Evolutionary conservation across 2,888 invertebrate species (phyloP), one percentile per base, ranked within the genome.

Genomic region (Eutolmus rufibarbis): DNA sequence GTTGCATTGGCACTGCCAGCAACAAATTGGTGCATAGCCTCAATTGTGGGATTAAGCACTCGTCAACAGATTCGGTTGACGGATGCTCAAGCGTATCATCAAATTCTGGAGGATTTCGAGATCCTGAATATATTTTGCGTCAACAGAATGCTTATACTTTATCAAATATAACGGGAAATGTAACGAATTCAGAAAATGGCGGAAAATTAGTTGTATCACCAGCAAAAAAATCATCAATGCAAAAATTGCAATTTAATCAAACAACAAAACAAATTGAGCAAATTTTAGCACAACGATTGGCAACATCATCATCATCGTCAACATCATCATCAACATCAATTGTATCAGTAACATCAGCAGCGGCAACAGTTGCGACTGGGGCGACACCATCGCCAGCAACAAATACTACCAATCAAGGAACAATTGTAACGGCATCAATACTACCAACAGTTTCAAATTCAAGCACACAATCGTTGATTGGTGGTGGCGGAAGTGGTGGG

Each of bases 91-190:
- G 81, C 37, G 81, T 88, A 8, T 93, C 93, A 4, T 93, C 93
- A 4, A 92, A 93, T 89, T 93, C 93, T 0, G 93, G 93, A 5
- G 93, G 93, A 4, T 93, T 93, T 89, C 93, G 93, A 88, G 93
- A 93, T 89, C 46, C 78, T n/a, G 87, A 85, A 5, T 57, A 78
- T 78, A 56, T 51, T 19, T 34, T 78, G 5, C 19, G 57, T 28
- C 66, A 57, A 46, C 82, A 82, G 4, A 23, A 57, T 1, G 66
- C 82, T 5, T 82, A 82, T n/a, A 82, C 57, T 0, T 7, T 51
- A 31, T 34, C 51, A 3, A 78, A 78, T 46, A 8, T 43, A 78
- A 78, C 78, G n/a, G 34, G 51, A 8, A 82, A 56, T 56, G 7
- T 81, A 28, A 19, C 19, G 9, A 34, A 4, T 19, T 8, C 9